Base-by-base conservation (phyloP, 2,113 vertebrate genomes). In the Tautogolabrus adspersus region DNA sequence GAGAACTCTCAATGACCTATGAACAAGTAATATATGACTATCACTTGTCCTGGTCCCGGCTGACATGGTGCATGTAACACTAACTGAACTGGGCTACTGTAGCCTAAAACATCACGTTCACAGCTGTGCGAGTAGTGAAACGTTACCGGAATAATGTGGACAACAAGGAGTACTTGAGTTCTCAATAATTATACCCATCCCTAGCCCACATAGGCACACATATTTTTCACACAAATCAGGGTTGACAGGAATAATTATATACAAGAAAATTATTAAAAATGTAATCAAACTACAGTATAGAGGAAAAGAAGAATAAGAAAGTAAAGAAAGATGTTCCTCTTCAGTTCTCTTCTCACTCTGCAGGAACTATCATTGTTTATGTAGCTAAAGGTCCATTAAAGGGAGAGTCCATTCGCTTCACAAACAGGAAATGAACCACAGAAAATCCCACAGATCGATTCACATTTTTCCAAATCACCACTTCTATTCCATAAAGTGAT, bases 351-450 rank as follows among this genome's bases (percentile, higher is more conserved):
- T 42, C 63, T 52, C 40, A 7, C 16, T 49, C 15, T 49, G 21
- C 5, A 10, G 34, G 30, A 15, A 47, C 3, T 16, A 47, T 66
- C 16, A 59, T 23, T 47, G 44, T 61, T 12, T 19, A 2, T 54
- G 49, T 37, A 54, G 18, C 19, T 34, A 21, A 37, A 44, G 47
- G 56, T 67, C 18, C 26, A 59, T 66, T 49, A 23, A 72, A 46
- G 46, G 30, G 18, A 40, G 21, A 21, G 51, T 75, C 46, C 10
- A 64, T 37, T 67, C 38, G 52, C 5, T 78, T 67, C n/a, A 77
- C 42, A 44, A 74, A 82, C 57, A 62, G 44, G 57, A 87, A 76
- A 65, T 77, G 0, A 69, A n/a, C 52, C 13, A 30, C 26, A 47
- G 64, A 61, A 30, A 66, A 51, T 60, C 72, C 54, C 23, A 23